Base-by-base conservation (phyloP, 2,888 invertebrate genomes). In the Ormyrus nitidulus region DNA sequence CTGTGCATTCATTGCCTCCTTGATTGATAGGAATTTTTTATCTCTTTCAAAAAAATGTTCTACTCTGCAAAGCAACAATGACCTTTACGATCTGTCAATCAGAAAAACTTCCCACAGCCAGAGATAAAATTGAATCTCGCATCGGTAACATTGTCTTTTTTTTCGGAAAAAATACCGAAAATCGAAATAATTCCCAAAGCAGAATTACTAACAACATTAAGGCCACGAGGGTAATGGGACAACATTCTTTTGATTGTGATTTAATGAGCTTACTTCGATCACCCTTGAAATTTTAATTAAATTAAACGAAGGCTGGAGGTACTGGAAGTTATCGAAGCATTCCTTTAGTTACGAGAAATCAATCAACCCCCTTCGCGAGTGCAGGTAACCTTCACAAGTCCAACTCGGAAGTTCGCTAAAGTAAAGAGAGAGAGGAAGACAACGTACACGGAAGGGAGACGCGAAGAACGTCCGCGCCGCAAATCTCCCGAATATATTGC, bases 271-370 rank as follows among this genome's bases (percentile, higher is more conserved):
- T 62, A 49, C 51, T 74, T 68, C 49, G 44, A 74, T 69, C 49
- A 70, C 64, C 56, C 64, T 75, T 70, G 70, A 79, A 74, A 75
- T 79, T 79, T 79, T 74, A 75, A 79, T 79, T 79, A 75, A 75
- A 79, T 79, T 74, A 74, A 79, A 74, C 49, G 49, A 78, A 78
- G 73, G 44, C 51, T 65, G 48, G 54, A 53, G 34, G 59, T 11
- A 49, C 7, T 13, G 48, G 54, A 34, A 78, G 68, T 79, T 68
- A 74, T 79, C 51, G 68, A 74, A 56, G 74, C 56, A 58, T 79
- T 48, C 51, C 48, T 72, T 72, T 72, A 56, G 72, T 66, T 61
- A 51, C 62, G 69, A 74, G 74, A 79, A 79, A 79, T 74, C 79
- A 79, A 74, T 79, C 74, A 69, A 58, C 19, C 58, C 64, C 19